Base-by-base conservation (phyloP, 2,797 vertebrate species). In the Leuciscus waleckii region DNA sequence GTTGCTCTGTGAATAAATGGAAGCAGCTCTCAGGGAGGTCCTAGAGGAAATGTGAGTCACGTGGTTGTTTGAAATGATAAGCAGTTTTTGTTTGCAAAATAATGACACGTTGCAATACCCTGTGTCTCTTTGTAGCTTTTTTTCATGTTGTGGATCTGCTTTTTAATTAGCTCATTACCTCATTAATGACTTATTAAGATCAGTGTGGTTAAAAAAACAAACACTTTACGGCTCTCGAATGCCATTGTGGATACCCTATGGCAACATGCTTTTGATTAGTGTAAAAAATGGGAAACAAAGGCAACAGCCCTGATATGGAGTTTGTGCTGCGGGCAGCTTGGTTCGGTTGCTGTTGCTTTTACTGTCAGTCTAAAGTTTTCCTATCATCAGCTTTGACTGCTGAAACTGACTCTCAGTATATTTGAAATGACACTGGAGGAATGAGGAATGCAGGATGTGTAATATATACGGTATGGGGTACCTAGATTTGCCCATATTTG, bases 111-210 rank as follows among this genome's bases (percentile, higher is more conserved):
- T 84, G 29, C 35, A 56, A 56, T 58, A 77, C 2, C 26, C n/a
- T 1, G 26, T 43, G 23, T 26, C 29, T 65, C 70, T 75, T 65
- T 75, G 56, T 65, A 14, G n/a, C 14, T 23, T 58, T 61, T 61
- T 63, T 71, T 73, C 16, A 74, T 82, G 39, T 74, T 37, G 70
- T 35, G 58, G 58, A 76, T 76, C 58, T 46, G 39, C 71, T 39
- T 39, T 83, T 84, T 77, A 69, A 83, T 83, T 61, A 78, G 75
- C 67, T 79, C 75, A 61, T 84, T 70, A 46, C 32, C 61, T 84
- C 73, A 68, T 84, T 83, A 43, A 75, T 3, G 11, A 35, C 49
- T 68, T 54, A 84, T 84, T 56, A 70, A 61, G 74, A 71, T 79
- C 83, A 84, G 70, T 39, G 74, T 58, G 35, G 49, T 32, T 23